A percentile compares a stretch with the other conserved stretches of the same genome.
Conservation (phyloP, 2,113 vertebrate genomes). For the Gavia stellata region DNA sequence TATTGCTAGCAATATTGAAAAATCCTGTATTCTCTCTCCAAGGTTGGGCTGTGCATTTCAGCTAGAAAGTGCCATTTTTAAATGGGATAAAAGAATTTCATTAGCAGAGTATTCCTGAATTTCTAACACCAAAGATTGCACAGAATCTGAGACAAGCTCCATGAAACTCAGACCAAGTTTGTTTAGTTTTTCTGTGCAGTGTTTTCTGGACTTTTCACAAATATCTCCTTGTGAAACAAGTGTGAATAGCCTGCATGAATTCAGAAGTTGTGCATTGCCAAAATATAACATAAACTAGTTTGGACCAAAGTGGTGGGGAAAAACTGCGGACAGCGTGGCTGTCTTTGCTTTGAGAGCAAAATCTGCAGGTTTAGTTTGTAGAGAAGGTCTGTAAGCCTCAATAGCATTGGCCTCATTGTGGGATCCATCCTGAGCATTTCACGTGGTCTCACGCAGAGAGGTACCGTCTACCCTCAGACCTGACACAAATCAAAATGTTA, state of each 20-base stretch:
- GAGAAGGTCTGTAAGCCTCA: background rate
- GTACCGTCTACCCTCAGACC: rapidly evolving
- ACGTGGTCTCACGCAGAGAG: background rate
- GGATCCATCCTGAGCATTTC: background rate
- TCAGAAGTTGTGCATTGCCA: rapidly evolving
- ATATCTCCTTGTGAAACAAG: background rate
- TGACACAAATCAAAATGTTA: rapidly evolving
- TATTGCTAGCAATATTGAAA: background rate
- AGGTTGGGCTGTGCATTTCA: background rate
- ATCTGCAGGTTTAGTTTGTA: background rate
- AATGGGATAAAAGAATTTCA: background rate
- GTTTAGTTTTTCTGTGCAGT: background rate
- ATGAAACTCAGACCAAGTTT: background rate
- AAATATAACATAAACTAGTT: no score
- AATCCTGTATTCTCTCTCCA: background rate
- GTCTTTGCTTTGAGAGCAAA: background rate
- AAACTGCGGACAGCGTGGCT: rapidly evolving
- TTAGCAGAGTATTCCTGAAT: background rate
- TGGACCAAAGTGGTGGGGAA: background rate
- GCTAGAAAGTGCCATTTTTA: background rate
- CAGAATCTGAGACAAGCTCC: background rate
- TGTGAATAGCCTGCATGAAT: background rate
- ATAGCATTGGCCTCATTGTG: background rate
- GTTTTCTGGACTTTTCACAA: background rate
- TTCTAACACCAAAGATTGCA: background rate